A percentile compares a stretch with the other conserved stretches of the same genome.
phyloP scores from a whole-genome alignment of 2,888 invertebrate genomes.

The Chelonus formosanus region DNA sequence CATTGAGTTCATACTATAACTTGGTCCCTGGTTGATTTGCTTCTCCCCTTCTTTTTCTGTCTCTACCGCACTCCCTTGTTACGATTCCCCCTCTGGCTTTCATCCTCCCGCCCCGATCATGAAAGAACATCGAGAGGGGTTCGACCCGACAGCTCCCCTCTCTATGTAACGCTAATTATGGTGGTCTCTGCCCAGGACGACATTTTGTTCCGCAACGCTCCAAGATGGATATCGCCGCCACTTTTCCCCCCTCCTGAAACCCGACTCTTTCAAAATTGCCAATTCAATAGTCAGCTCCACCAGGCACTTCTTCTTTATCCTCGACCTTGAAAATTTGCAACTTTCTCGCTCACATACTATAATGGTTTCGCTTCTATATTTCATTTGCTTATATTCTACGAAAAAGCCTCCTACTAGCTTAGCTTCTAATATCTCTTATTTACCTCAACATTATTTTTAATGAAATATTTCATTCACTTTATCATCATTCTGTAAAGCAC shows the following conservation, averaged over 20 bases:
- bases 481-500: background rate
- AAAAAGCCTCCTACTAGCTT: too few species aligned
- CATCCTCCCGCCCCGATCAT: conserved; percentile 31
- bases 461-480: too few species aligned
- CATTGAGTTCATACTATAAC: conserved; percentile 55
- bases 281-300: conserved; percentile 5
- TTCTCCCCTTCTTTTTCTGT: conserved; percentile 40
- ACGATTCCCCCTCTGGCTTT: conserved; percentile 27
- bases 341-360: too few species aligned
- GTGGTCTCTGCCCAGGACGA: conserved; percentile 59
- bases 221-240: conserved; percentile 55
- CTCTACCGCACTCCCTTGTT: conserved; percentile 31
- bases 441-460: too few species aligned
- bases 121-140: conserved; percentile 16
- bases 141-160: conserved; percentile 14
- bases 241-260: conserved; percentile 32
- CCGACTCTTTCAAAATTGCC: conserved; percentile 25
- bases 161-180: conserved; percentile 58
- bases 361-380: conserved; percentile 8
- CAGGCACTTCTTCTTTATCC: background rate
- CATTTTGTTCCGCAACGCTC: conserved; percentile 61
- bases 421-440: too few species aligned
- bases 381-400: conserved; percentile 8
- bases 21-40: conserved; percentile 47
- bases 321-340: too few species aligned